phyloP scores from a whole-genome alignment of 2,797 vertebrate species.

The Poecilia picta region DNA sequence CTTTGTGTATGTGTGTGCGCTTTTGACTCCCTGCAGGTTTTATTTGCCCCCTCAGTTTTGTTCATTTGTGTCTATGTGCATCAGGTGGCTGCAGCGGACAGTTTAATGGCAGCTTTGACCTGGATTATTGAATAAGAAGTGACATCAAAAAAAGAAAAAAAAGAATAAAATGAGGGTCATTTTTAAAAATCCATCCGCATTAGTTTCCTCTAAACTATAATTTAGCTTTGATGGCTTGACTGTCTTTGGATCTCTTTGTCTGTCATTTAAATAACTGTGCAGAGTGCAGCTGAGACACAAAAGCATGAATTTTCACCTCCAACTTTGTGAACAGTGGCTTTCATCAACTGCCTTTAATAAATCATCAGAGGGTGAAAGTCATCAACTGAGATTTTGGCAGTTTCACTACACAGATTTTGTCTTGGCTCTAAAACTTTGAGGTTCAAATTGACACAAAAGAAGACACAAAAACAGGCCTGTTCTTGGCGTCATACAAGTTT shows the following conservation, averaged over 20 bases:
- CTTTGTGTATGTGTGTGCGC: conserved; percentile 2
- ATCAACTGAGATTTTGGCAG: not conserved
- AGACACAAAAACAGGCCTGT: not conserved
- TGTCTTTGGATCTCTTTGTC: conserved; percentile 16
- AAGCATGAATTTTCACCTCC: not conserved
- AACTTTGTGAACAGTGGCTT: conserved; percentile 2
- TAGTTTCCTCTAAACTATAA: conserved; percentile 8
- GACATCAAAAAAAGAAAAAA: conserved; percentile 26
- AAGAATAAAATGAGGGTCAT: conserved; percentile 9
- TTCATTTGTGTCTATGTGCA: conserved; percentile 31
- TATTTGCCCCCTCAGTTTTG: conserved; percentile 44
- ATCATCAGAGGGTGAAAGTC: not conserved
- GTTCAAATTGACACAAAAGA: not conserved
- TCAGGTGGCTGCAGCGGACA: conserved; percentile 47
- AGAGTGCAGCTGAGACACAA: not conserved
- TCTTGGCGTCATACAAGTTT: not conserved
- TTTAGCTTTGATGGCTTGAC: conserved; percentile 17
- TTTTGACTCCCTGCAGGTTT: conserved; percentile 42
- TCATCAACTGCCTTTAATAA: not conserved
- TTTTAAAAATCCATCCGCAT: conserved; percentile 53
- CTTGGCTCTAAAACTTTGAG: not conserved
- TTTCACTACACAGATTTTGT: not conserved
- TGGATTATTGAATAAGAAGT: conserved; percentile 43
- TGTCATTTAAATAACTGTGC: not conserved
- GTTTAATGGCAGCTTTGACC: conserved; percentile 69